These are phyloP conservation scores for Rhamphomyia laevipes DNA, from an alignment of 2,888 invertebrate genomes.

Conservation along the genomic window DNA sequence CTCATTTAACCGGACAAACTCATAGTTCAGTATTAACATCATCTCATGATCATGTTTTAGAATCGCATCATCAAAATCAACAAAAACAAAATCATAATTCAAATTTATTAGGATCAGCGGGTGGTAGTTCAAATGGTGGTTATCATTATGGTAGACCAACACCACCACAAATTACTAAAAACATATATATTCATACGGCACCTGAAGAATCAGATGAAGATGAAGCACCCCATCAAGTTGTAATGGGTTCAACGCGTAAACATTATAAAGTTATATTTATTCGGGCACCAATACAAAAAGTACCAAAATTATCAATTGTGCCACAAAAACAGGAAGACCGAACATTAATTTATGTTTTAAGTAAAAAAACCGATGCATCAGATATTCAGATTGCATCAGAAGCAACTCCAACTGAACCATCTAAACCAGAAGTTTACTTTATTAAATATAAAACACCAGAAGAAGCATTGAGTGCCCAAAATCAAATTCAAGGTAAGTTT, in stretches of 20 bases:
- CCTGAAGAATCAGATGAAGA: constrained; percentile 15
- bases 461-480: constrained; percentile 13
- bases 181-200: constrained; percentile 16
- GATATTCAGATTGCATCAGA: constrained; percentile 9
- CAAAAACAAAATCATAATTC: too few species aligned
- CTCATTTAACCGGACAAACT: too few species aligned
- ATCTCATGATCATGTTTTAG: neutral
- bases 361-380: constrained; percentile 8
- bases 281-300: constrained; percentile 2
- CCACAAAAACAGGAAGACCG: constrained; percentile 10
- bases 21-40: too few species aligned
- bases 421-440: constrained; percentile 14
- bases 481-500: constrained; percentile 13
- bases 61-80: neutral
- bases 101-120: neutral
- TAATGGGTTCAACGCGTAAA: constrained; percentile 10
- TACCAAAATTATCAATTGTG: constrained; percentile 6
- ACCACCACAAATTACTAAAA: constrained; percentile 15
- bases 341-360: constrained; percentile 10
- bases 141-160: constrained; percentile 7
- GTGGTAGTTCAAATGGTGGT: neutral
- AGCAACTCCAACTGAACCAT: constrained; percentile 10
- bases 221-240: constrained; percentile 5
- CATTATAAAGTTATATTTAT: constrained; percentile 9
- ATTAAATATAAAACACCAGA: constrained; percentile 14